Percentiles rank a stretch among this genome's conserved stretches.
phyloP scores from a whole-genome alignment of 2,888 invertebrate genomes.

The Venustoraphidia nigricollis region DNA sequence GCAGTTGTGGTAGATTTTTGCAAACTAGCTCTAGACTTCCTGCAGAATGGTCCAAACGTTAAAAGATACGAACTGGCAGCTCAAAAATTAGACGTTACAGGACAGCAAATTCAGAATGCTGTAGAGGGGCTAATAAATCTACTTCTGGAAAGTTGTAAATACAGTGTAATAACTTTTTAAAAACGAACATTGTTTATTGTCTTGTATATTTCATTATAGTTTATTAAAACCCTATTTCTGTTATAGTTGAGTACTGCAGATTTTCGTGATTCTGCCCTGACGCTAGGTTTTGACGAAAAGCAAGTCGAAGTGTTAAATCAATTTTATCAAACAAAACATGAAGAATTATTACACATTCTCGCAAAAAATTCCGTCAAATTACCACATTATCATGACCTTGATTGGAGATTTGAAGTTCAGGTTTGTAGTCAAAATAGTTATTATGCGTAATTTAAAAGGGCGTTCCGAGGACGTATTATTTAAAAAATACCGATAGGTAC shows the following conservation, averaged over 20 bases:
- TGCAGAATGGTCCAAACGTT: conserved; percentile 47
- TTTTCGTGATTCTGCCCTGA: conserved; percentile 30
- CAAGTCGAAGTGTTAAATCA: conserved; percentile 41
- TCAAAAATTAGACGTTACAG: conserved; percentile 40
- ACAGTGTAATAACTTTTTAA: conserved; percentile 35
- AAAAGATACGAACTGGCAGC: conserved; percentile 47
- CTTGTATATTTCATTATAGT: neutral
- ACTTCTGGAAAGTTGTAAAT: conserved; percentile 52
- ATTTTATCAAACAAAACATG: conserved; percentile 39
- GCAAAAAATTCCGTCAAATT: conserved; percentile 28
- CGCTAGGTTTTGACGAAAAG: conserved; percentile 42
- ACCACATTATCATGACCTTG: conserved; percentile 38
- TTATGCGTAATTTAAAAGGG: conserved; percentile 4
- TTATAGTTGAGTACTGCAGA: conserved; percentile 30
- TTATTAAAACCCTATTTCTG: neutral
- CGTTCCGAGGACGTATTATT: too few relatives aligned
- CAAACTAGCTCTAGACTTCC: conserved; percentile 47
- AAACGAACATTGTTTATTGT: neutral
- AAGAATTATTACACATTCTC: conserved; percentile 35
- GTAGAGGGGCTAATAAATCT: conserved; percentile 61
- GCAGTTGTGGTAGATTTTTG: conserved; percentile 55
- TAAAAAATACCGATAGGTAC: too few relatives aligned
- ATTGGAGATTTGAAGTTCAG: conserved; percentile 52
- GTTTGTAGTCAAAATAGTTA: conserved; percentile 20
- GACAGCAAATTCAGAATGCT: conserved; percentile 40